Base-by-base conservation (phyloP, 1,140 invertebrate genomes). In the Hyphantria cunea region DNA sequence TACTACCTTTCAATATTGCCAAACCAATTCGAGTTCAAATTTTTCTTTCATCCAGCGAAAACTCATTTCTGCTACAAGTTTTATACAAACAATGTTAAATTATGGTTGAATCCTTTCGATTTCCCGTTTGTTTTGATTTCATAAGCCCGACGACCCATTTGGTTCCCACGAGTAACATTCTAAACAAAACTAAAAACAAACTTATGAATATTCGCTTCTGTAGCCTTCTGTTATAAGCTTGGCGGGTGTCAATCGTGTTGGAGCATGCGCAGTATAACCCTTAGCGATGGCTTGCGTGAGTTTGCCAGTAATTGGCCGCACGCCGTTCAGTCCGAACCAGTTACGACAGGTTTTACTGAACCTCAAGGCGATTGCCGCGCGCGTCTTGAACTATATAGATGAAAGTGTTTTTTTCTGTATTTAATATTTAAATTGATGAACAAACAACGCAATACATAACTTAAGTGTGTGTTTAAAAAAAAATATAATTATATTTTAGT, bases 291-390 rank as follows among this genome's bases (percentile, higher is more conserved):
- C 72, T 82, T 75, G 78, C 68, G 75, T 82, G 77, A 64, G 65
- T 69, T 70, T 73, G 71, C 82, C 68, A 89, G 86, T 87, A 86
- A 87, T 89, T 89, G 86, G 86, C 86, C 80, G 77, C 39, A 62
- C 72, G 80, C 66, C 72, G 77, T 67, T 65, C 64, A 71, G 73
- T 72, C 50, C 50, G 56, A 65, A 84, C 80, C 67, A 34, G 44
- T 48, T 48, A 11, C 45, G n/a, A 58, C 45, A 45, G 55, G 25
- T 58, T 58, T 48, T 31, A 32, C 55, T 48, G 45, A 7, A 34
- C 39, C 15, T 39, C 25, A 12, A 10, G n/a, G 11, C 55, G 15
- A 48, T 58, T 58, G 44, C 44, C 55, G 55, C 55, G 44, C 55
- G 45, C 55, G 33, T 39, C 32, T 34, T 14, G 34, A 58, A 58